Base-by-base conservation (phyloP, 2,797 vertebrate species). In the Brachymystax lenok region DNA sequence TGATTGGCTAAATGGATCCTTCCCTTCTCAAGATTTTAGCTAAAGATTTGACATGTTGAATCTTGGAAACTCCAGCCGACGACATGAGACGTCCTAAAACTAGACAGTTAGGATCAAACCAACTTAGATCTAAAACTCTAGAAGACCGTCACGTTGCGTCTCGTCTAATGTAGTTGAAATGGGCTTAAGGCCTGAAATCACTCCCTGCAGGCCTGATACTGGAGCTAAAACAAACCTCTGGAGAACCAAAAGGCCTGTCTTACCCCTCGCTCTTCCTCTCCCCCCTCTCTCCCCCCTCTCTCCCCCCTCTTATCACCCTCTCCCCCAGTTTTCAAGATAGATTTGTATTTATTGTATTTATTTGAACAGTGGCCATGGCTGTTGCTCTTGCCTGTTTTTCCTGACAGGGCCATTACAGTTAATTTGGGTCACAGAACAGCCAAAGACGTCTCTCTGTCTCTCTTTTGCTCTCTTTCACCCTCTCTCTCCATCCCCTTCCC, bases 301-400 rank as follows among this genome's bases (percentile, higher is more conserved):
- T 17, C 81, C 79, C 79, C 28, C 75, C 10, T 82, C 30, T 46
- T 78, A 80, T 77, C 78, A 85, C 80, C 74, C 78, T 72, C 71
- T 82, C 50, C 75, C 19, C 76, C 68, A 73, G 70, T 76, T 86
- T 86, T 79, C 77, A 51, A 61, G 84, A 85, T 89, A 80, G 70
- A 79, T 90, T 90, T 91, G 35, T 90, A 93, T 92, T 93, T 92
- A 91, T 89, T 89, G 81, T 91, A 80, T 84, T 86, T 88, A 85
- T 88, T 86, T 79, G 84, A 88, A 85, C 76, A 61, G 84, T 77
- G 82, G 84, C 84, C 80, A 69, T 77, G 74, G 82, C 86, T 82
- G 85, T 89, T 89, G 86, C 90, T 88, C 84, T 84, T 87, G 89
- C 88, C 81, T 83, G 80, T 59, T 86, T 85, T 86, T 84, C 85